These are phyloP conservation scores for Rhincodon typus DNA, from an alignment of 2,797 vertebrate species.

Conservation along the genomic window DNA sequence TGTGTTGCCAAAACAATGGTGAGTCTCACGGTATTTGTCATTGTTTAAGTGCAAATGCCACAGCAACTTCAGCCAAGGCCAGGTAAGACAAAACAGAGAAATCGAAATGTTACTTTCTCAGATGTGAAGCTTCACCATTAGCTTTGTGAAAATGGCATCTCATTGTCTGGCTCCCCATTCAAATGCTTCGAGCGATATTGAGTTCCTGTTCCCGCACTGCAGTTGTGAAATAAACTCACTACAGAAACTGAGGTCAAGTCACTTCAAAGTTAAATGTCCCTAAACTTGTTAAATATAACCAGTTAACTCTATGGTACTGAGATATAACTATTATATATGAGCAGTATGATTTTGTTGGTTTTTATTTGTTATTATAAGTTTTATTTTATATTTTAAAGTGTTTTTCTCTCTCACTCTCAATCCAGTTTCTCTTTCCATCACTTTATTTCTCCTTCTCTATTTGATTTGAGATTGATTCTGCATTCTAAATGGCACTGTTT, in stretches of 20 bases:
- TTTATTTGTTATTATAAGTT: not conserved
- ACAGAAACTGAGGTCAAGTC: not conserved
- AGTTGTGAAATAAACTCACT: not conserved
- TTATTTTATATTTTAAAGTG: not conserved
- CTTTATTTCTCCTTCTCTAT: not conserved
- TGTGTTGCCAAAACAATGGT: not conserved
- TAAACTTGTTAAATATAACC: not conserved
- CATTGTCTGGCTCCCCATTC: not conserved
- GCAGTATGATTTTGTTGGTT: not conserved
- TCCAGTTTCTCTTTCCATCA: not conserved
- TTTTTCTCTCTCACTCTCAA: not conserved
- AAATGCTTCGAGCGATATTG: not conserved
- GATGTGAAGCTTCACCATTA: not conserved
- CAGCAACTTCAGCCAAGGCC: not conserved
- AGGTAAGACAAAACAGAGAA: not conserved
- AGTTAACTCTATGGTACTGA: not conserved
- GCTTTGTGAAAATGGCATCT: not conserved
- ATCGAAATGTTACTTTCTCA: not conserved
- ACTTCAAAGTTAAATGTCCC: not conserved
- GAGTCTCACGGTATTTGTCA: not conserved
- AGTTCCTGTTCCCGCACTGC: not conserved
- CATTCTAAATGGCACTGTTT: not conserved
- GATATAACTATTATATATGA: not conserved
- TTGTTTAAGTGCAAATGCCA: not conserved
- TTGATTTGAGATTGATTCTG: not conserved